These are phyloP conservation scores for Plusia festucae DNA, from an alignment of 2,888 invertebrate genomes.

Conservation along the genomic window DNA sequence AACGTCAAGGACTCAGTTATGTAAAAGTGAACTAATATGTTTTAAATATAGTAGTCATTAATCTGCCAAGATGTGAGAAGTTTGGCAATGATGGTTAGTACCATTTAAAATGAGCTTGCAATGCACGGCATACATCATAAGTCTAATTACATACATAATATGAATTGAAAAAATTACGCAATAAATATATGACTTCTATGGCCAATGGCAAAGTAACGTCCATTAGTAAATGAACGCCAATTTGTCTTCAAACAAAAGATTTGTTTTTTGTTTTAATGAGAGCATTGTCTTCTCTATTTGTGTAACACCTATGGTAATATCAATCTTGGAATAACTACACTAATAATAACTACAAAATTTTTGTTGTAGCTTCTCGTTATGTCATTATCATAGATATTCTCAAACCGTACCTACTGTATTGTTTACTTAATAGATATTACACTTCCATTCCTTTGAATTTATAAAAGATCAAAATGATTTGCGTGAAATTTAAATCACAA, in stretches of 20 bases:
- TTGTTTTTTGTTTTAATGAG: constrained; percentile 39
- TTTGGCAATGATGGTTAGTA: constrained; percentile 51
- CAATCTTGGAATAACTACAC: constrained; percentile 16
- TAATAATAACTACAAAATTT: too few species aligned
- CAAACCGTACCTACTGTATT: neutral
- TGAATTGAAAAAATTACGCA: constrained; percentile 49
- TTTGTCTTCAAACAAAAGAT: constrained; percentile 43
- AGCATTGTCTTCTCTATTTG: constrained; percentile 23
- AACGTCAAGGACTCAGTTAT: constrained; percentile 21
- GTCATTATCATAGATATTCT: neutral
- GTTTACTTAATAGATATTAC: neutral
- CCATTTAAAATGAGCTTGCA: constrained; percentile 45
- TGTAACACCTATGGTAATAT: constrained; percentile 16
- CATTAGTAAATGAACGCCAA: constrained; percentile 32
- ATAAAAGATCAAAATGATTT: too few species aligned
- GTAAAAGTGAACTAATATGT: constrained; percentile 41
- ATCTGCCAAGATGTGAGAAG: constrained; percentile 56
- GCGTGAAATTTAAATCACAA: too few species aligned
- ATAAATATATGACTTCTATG: constrained; percentile 24
- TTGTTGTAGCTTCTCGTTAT: constrained; percentile 14
- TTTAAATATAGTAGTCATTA: constrained; percentile 49
- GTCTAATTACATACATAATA: constrained; percentile 45
- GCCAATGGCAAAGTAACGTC: constrained; percentile 30
- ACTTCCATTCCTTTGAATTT: neutral
- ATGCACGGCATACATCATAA: constrained; percentile 38